Base-by-base conservation (phyloP, 2,113 vertebrate species). In the Nycticebus coucang region DNA sequence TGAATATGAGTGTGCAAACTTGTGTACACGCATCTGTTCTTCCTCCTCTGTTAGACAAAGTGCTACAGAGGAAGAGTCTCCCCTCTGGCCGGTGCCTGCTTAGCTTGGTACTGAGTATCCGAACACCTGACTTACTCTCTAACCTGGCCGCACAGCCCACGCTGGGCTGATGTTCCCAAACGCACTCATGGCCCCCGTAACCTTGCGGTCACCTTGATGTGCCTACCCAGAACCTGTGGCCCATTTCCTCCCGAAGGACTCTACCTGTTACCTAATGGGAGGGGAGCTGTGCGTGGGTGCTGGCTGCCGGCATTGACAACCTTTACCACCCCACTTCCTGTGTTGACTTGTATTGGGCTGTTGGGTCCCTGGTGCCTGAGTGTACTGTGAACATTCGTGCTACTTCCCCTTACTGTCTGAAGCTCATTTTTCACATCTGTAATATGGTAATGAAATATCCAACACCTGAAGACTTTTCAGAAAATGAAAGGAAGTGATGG, bases 301-400 rank as follows among this genome's bases (percentile, higher is more conserved):
- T 37, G 82, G 87, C 89, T 94, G 87, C 93, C 85, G 37, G 82
- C 78, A 50, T 55, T 60, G 94, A 96, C 93, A 96, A 66, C 85
- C 53, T 93, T 95, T 66, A 93, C 91, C 95, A 68, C 96, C 78
- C 88, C 95, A 84, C 80, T 98, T 98, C 97, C 97, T 98, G 97
- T 97, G 97, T 95, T 98, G 95, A 95, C 59, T 82, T 64, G 57
- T 86, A 74, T 37, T 37, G 79, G 69, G 81, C 78, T 80, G 75
- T 45, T 79, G 66, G 79, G 93, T 90, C 91, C 60, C 57, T 60
- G 89, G 85, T 89, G 93, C 41, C 85, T 79, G 74, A 72, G 60
- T 45, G 35, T 91, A 64, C 91, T 89, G 75, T 68, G 86, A 88
- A 75, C 87, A 91, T 45, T 89, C 74, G 41, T 30, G 68, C 82